A percentile compares a stretch with the other conserved stretches of the same genome.
Evolutionary conservation across 2,113 vertebrate species (phyloP).

Genomic region (Psittacus erithacus): DNA sequence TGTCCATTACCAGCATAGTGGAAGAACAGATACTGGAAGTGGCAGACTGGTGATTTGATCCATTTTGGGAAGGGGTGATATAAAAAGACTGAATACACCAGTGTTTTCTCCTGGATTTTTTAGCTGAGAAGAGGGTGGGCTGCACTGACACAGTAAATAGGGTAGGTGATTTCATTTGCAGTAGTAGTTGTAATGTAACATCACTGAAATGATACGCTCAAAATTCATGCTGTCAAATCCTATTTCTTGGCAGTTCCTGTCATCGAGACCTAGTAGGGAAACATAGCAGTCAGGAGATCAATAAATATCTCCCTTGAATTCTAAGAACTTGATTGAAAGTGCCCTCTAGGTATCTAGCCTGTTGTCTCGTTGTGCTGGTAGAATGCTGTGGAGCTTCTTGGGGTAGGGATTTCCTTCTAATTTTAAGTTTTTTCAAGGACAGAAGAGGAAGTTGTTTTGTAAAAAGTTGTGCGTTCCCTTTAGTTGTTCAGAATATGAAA

Average conservation of each 20-base stretch:
- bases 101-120: not conserved
- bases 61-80: not conserved
- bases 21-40: not conserved
- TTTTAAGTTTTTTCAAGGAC: not conserved
- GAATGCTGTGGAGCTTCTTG: not conserved
- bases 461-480: not conserved
- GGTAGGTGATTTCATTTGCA: not conserved
- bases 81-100: not conserved
- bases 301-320: not conserved
- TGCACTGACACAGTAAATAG: not conserved
- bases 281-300: not conserved
- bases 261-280: not conserved
- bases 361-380: not conserved
- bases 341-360: not conserved
- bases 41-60: not conserved
- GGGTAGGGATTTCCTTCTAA: not conserved
- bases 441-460: not conserved
- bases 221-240: not conserved
- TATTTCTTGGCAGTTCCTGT: not conserved
- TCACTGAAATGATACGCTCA: not conserved
- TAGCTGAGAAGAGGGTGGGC: not conserved
- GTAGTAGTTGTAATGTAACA: not conserved
- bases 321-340: not conserved
- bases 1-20: not conserved
- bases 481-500: not conserved